Evolutionary conservation across 2,888 invertebrate species (phyloP).

Genomic region (Drosophila aldrichi): DNA sequence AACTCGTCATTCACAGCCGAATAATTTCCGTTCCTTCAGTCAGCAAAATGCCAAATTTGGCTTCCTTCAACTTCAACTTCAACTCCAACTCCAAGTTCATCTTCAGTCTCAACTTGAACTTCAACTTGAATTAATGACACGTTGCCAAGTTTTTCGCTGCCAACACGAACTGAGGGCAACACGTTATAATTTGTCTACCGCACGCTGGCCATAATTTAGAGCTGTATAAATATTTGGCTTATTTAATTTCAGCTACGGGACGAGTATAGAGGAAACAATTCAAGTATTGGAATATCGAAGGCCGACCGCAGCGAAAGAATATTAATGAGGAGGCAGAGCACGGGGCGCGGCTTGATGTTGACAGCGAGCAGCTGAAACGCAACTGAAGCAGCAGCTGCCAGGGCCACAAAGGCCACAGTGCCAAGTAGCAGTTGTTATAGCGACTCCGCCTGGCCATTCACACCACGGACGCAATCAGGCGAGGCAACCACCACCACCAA

Average conservation of each 20-base stretch:
- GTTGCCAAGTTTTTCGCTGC: conserved; percentile 17
- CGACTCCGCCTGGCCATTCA: conserved; percentile 2
- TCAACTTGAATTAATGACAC: conserved; percentile 38
- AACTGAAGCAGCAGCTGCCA: conserved; percentile 20
- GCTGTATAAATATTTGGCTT: conserved; percentile 24
- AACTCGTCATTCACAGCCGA: background rate
- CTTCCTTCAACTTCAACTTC: conserved; percentile 1
- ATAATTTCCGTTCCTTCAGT: background rate
- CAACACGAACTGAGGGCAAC: conserved; percentile 10
- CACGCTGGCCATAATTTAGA: conserved; percentile 22
- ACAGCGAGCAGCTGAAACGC: conserved; percentile 53
- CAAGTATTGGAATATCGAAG: conserved; percentile 38
- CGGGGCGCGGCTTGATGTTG: conserved; percentile 36
- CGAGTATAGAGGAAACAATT: conserved; percentile 28
- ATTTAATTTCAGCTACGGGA: conserved; percentile 45
- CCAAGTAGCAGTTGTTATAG: conserved; percentile 9
- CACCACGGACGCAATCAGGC: conserved; percentile 31
- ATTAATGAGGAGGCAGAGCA: conserved; percentile 67
- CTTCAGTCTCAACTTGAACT: conserved; percentile 33
- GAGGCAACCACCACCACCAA: conserved; percentile 14
- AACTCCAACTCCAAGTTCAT: background rate
- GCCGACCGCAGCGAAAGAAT: conserved; percentile 25
- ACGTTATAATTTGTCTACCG: conserved; percentile 29
- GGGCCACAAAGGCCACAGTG: conserved; percentile 19
- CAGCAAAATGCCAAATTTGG: background rate